Evolutionary conservation across 2,888 invertebrate genomes (phyloP).

Genomic region (Aethes cnicana): DNA sequence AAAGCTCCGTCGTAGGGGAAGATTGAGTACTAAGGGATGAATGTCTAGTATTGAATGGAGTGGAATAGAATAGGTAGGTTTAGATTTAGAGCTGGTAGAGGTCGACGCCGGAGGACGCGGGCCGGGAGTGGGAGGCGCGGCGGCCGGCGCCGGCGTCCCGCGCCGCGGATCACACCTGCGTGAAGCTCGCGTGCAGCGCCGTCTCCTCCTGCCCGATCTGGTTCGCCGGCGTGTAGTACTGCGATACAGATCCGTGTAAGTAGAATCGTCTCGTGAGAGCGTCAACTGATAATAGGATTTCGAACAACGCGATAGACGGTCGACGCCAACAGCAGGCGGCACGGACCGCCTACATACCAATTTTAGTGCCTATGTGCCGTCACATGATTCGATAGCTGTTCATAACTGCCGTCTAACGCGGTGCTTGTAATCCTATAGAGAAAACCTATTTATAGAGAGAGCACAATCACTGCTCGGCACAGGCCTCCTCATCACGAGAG

Average conservation of each 20-base stretch:
- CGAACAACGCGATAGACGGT: slow-evolving; percentile 92
- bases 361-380: too few relatives aligned
- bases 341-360: slow-evolving; percentile 98
- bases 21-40: background rate
- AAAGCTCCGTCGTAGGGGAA: slow-evolving; percentile 25
- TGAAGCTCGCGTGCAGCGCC: slow-evolving; percentile 90
- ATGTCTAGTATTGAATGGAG: too few relatives aligned
- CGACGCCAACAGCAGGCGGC: slow-evolving; percentile 98
- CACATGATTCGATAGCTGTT: too few relatives aligned
- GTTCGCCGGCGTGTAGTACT: slow-evolving; percentile 91
- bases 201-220: slow-evolving; percentile 86
- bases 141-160: slow-evolving; percentile 60
- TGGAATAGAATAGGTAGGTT: background rate
- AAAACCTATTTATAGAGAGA: too few relatives aligned
- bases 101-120: slow-evolving; percentile 54
- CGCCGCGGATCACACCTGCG: slow-evolving; percentile 88
- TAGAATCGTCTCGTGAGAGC: background rate
- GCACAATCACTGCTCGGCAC: too few relatives aligned
- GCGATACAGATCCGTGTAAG: too few relatives aligned
- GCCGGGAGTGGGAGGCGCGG: slow-evolving; percentile 61
- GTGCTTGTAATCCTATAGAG: too few relatives aligned
- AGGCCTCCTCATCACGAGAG: too few relatives aligned
- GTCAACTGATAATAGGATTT: slow-evolving; percentile 81
- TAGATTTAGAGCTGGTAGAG: slow-evolving; percentile 61
- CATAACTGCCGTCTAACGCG: too few relatives aligned